Evolutionary conservation across 2,113 vertebrate species (phyloP), one percentile per base, ranked within the genome.

Genomic region (Gopherus flavomarginatus): DNA sequence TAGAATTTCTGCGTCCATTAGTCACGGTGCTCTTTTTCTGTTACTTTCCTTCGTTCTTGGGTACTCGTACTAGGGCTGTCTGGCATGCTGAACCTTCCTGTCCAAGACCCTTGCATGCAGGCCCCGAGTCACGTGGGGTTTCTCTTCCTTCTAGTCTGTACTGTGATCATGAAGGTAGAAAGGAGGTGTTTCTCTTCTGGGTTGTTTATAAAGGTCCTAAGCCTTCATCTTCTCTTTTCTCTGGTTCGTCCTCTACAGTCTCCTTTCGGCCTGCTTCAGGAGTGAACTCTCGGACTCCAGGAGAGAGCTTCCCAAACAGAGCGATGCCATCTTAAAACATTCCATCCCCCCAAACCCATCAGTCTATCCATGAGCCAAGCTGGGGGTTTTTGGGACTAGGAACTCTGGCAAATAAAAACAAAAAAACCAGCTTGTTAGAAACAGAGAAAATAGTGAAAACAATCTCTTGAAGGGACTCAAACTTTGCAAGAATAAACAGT

Each of bases 191-290:
- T 95, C 87, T 97, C 83, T 96, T 96, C 92, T 88, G 47, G 77
- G 77, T 96, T 69, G 24, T 78, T 97, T 93, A 69, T 53, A 86
- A 89, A 82, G 77, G 92, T 81, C 95, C 53, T 90, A 97, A 84
- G 96, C 95, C 91, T 98, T 98, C 92, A 98, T 96, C 97, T 98
- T 83, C 92, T 97, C 94, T 98, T 97, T 97, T 98, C 97, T 98
- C 97, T 98, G 98, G 83, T 99, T 99, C 98, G 98, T 98, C 98
- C 98, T 98, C 98, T 98, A 97, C 99, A 99, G 99, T 98, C 98
- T 99, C 97, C 98, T 99, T 98, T 99, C 99, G 97, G 98, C 99
- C 97, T 98, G 99, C 97, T 99, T 99, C 97, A 99, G 99, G 98
- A 99, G 96, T 96, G 99, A 99, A 98, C 98, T 99, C 96, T 97